These are phyloP conservation scores for Centroberyx gerrardi DNA, from an alignment of 2,797 vertebrate genomes.

Conservation along the genomic window DNA sequence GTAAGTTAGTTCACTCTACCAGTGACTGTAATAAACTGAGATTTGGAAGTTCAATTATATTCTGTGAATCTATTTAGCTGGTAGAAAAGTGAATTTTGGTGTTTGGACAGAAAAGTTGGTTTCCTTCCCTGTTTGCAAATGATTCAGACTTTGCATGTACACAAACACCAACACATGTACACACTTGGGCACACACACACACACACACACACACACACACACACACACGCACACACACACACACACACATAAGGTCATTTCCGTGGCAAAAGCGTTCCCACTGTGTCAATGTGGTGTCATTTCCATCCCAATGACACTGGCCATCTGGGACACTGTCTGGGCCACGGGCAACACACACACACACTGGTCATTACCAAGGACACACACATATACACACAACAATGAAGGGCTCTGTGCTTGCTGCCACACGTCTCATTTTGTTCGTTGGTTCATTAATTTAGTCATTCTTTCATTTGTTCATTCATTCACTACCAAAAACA, in stretches of 20 bases:
- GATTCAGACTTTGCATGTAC: slow-evolving; percentile 14
- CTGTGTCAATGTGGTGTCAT: slow-evolving; percentile 26
- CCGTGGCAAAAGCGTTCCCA: slow-evolving; percentile 1
- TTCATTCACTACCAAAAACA: no score
- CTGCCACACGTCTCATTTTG: no score
- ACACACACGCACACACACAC: slow-evolving; percentile 7
- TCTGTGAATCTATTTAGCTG: neutral
- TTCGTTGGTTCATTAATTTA: no score
- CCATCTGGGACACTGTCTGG: slow-evolving; percentile 36
- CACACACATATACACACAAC: no score
- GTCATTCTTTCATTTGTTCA: no score
- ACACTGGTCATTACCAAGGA: neutral
- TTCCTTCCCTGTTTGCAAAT: slow-evolving; percentile 9
- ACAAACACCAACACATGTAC: neutral
- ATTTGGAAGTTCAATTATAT: neutral
- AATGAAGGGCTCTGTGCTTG: no score
- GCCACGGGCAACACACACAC: neutral
- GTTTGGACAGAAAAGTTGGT: slow-evolving; percentile 1
- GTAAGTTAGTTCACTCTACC: neutral
- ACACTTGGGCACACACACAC: neutral
- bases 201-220: slow-evolving; percentile 7
- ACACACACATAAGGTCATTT: slow-evolving; percentile 22
- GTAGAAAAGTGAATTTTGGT: neutral
- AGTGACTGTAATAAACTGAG: slow-evolving; percentile 28
- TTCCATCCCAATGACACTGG: slow-evolving; percentile 18